These are phyloP conservation scores for Pardalotus punctatus DNA, from an alignment of 2,113 vertebrate genomes.

Conservation along the genomic window DNA sequence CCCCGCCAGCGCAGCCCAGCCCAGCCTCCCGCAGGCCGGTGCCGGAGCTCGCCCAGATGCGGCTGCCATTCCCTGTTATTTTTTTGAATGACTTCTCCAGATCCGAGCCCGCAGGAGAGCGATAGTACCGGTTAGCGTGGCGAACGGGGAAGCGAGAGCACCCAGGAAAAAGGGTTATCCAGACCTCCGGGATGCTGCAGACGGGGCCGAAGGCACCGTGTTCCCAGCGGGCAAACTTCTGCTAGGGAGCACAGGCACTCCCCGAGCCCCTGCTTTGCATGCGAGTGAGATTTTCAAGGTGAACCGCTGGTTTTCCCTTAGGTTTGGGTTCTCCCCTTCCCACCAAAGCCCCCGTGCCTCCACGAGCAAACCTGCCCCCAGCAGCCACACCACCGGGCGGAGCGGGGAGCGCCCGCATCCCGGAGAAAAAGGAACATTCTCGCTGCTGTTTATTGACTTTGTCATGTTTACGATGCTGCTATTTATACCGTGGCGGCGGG, in stretches of 20 bases:
- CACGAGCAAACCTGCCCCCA: not conserved
- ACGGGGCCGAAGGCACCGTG: not conserved
- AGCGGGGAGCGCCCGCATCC: not conserved
- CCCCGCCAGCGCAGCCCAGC: not conserved
- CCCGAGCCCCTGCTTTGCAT: not conserved
- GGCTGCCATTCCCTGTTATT: not conserved
- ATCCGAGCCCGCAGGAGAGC: not conserved
- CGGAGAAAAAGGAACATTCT: not conserved
- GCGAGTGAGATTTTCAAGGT: constrained; percentile 37
- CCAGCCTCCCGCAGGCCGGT: not conserved
- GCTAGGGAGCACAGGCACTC: not conserved
- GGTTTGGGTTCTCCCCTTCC: not conserved
- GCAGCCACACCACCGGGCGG: not conserved
- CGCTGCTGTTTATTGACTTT: not conserved
- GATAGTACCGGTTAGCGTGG: not conserved
- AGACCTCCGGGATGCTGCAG: not conserved
- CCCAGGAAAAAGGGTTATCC: not conserved
- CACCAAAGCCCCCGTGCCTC: not conserved
- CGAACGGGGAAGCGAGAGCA: not conserved
- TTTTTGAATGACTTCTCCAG: not conserved
- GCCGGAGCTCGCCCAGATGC: not conserved
- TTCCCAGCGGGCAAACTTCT: constrained; percentile 7
- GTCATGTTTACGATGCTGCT: not conserved
- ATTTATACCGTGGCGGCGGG: not conserved
- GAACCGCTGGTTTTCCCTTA: not conserved